Evolutionary conservation across 2,888 invertebrate species (phyloP).

Genomic region (Cepaea hortensis): DNA sequence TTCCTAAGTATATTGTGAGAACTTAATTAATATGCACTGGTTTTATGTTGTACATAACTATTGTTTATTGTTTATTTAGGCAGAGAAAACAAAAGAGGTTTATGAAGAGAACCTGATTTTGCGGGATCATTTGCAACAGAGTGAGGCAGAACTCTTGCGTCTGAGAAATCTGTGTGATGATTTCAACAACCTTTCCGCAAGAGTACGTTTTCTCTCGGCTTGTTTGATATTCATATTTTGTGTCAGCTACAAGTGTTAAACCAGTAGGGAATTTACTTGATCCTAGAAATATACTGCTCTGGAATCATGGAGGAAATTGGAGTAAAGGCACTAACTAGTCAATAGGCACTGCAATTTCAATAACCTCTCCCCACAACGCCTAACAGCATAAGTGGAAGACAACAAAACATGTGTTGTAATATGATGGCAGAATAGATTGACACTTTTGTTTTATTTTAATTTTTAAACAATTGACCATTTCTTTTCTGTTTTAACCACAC

Average conservation of each 20-base stretch:
- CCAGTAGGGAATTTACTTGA: no score
- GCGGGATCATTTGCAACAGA: constrained; percentile 46
- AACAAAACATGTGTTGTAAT: no score
- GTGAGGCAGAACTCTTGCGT: constrained; percentile 42
- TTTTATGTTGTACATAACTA: not conserved
- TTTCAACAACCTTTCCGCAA: constrained; percentile 52
- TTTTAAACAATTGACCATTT: no score
- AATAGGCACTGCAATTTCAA: no score
- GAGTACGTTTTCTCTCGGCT: constrained; percentile 39
- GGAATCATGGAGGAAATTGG: not conserved
- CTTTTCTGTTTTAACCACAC: no score
- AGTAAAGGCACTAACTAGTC: no score
- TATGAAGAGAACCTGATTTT: constrained; percentile 51
- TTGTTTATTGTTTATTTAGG: constrained; percentile 29
- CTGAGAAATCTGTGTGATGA: constrained; percentile 47
- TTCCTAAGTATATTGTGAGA: not conserved
- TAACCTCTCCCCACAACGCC: no score
- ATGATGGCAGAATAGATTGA: no score
- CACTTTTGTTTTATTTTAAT: no score
- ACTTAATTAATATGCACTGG: not conserved
- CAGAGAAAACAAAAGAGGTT: constrained; percentile 49
- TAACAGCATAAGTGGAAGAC: no score
- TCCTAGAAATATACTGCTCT: not conserved
- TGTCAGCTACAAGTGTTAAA: no score
- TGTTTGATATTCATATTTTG: not conserved